These are phyloP conservation scores for Myrmecophaga tridactyla DNA, from an alignment of 2,113 vertebrate genomes.

Conservation along the genomic window DNA sequence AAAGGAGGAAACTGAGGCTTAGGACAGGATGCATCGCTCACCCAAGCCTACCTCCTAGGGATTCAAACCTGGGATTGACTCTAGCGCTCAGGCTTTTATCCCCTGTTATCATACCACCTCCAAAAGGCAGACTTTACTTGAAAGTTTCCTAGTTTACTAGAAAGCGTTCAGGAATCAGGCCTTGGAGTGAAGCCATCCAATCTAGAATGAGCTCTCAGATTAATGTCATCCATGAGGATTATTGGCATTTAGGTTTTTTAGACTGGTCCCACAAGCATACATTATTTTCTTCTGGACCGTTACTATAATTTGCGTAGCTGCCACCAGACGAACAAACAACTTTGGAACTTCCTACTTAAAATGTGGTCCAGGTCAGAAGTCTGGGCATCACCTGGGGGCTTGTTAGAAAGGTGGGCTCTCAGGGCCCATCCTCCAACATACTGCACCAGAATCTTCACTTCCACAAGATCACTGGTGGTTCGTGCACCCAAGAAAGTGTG, in stretches of 20 bases:
- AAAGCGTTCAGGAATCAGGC: neutral
- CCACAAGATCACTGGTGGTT: neutral
- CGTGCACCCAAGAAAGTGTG: fast-evolving
- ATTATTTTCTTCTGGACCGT: neutral
- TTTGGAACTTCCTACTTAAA: neutral
- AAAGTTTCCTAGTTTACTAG: neutral
- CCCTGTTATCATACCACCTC: neutral
- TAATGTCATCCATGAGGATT: neutral
- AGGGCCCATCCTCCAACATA: neutral
- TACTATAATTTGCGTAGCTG: neutral
- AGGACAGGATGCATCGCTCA: neutral
- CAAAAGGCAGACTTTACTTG: neutral
- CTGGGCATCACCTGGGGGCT: neutral
- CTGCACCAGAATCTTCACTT: neutral
- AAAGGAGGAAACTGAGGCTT: too few relatives aligned
- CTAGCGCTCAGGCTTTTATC: neutral
- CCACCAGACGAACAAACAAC: neutral
- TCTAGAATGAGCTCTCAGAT: neutral
- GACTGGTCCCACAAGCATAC: neutral
- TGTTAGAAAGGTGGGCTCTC: neutral
- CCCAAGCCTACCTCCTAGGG: neutral
- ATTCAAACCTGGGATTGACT: neutral
- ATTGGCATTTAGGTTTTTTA: neutral
- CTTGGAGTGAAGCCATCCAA: neutral
- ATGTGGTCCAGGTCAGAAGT: neutral